A percentile compares a stretch with the other conserved stretches of the same genome.
These are phyloP conservation scores for Notocelia uddmanniana DNA, from an alignment of 2,888 invertebrate species.

Conservation along the genomic window DNA sequence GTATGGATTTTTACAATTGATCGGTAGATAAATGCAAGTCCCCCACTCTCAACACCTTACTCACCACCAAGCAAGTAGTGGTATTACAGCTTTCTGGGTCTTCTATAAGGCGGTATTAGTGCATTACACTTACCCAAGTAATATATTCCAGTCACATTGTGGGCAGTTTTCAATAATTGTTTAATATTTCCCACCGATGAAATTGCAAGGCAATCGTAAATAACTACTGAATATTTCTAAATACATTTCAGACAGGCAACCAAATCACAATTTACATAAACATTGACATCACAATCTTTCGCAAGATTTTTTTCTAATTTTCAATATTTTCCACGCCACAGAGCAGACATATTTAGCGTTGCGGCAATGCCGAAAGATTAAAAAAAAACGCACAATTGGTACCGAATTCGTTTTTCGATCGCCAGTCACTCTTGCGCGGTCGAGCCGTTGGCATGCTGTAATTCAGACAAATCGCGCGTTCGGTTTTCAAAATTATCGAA, in stretches of 20 bases:
- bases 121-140: too few species aligned
- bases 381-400: slow-evolving; percentile 31
- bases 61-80: too few species aligned
- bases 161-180: too few species aligned
- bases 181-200: not conserved
- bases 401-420: slow-evolving; percentile 53
- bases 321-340: slow-evolving; percentile 32
- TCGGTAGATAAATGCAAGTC: too few species aligned
- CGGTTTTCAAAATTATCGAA: not conserved
- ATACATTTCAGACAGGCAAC: not conserved
- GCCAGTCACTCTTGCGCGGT: slow-evolving; percentile 69
- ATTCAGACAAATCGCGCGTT: slow-evolving; percentile 48
- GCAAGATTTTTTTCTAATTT: slow-evolving; percentile 21
- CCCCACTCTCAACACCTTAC: too few species aligned
- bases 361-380: slow-evolving; percentile 29
- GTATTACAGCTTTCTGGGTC: too few species aligned
- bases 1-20: too few species aligned
- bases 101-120: too few species aligned
- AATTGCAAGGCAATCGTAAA: not conserved
- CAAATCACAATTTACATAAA: slow-evolving; percentile 29
- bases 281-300: not conserved
- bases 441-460: slow-evolving; percentile 62
- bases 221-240: not conserved
- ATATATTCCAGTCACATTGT: too few species aligned
- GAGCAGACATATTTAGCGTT: slow-evolving; percentile 23